Evolutionary conservation across 1,140 invertebrate genomes (phyloP).

Genomic region (Magallana angulata): DNA sequence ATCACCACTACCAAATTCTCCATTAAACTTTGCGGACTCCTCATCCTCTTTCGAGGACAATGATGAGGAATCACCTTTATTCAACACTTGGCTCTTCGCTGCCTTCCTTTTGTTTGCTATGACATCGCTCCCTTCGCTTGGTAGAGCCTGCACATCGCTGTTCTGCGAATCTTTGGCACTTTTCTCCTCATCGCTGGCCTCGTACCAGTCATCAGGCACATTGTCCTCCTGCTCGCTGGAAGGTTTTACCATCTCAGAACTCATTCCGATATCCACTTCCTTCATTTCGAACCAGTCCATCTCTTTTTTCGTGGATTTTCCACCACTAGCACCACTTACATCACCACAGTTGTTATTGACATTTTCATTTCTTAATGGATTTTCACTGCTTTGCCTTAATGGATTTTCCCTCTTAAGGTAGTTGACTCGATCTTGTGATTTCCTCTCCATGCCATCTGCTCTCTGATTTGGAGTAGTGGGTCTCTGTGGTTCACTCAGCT

Average conservation of each 20-base stretch:
- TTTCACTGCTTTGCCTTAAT: background rate
- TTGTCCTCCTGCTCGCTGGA: background rate
- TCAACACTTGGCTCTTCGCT: background rate
- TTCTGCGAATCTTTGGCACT: constrained; percentile 26
- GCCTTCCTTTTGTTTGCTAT: background rate
- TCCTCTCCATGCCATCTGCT: background rate
- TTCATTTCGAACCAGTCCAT: constrained; percentile 21
- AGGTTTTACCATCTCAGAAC: background rate
- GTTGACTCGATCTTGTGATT: background rate
- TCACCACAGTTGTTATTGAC: background rate
- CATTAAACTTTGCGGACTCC: background rate
- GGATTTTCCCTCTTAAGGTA: too few relatives aligned
- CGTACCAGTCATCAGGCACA: background rate
- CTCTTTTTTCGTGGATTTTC: background rate
- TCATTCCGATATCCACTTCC: background rate
- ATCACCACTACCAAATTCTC: background rate
- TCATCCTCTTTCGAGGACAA: background rate
- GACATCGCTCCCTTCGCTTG: background rate
- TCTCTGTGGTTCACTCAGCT: background rate
- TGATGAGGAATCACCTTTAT: background rate
- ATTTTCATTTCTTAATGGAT: constrained; percentile 9
- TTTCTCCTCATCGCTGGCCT: constrained; percentile 12
- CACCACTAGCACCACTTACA: background rate
- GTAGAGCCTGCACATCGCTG: background rate
- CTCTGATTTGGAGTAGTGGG: background rate